Evolutionary conservation across 2,797 vertebrate genomes (phyloP), one percentile per base, ranked within the genome.

Genomic region (Pangasius krempfi): DNA sequence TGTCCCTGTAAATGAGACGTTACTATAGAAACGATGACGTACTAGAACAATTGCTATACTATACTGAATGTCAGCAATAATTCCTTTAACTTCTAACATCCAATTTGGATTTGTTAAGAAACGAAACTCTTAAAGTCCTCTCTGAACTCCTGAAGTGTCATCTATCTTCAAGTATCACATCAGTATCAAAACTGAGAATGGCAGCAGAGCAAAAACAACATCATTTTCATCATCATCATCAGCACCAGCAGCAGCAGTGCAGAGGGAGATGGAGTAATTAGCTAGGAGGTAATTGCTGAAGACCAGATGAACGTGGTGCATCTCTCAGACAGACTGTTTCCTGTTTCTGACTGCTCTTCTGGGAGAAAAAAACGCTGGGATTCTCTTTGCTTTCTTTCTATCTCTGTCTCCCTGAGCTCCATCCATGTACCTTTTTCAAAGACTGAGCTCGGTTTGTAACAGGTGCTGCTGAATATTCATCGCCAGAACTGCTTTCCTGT

Each of bases 401-500:
- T 66, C 58, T 79, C n/a, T 20, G 9, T 40, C 81, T 56, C 72
- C 52, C 70, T 47, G 66, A 66, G 66, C 33, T 44, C n/a, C 56
- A 44, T 40, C 70, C 72, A 40, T 70, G 47, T 73, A 66, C 58
- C 80, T 76, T 72, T 62, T 83, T 80, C 75, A 7, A 66, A 37
- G 50, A 87, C 88, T 73, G 86, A 87, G 73, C 73, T 79, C 2
- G 40, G 27, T 58, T 84, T 90, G 81, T 30, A 89, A 88, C 91
- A 92, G 91, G 91, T 92, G 91, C 86, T 89, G 72, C 54, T 92
- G 91, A 91, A 92, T 92, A 92, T 92, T 92, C 91, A 92, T 92
- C 37, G 16, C 22, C 87, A 58, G 85, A 87, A 86, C 86, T 86
- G 72, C 86, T 91, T 90, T 89, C 89, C 87, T 89, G 66, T 54